phyloP scores from a whole-genome alignment of 1,140 invertebrate species.

The Drosophila albomicans region DNA sequence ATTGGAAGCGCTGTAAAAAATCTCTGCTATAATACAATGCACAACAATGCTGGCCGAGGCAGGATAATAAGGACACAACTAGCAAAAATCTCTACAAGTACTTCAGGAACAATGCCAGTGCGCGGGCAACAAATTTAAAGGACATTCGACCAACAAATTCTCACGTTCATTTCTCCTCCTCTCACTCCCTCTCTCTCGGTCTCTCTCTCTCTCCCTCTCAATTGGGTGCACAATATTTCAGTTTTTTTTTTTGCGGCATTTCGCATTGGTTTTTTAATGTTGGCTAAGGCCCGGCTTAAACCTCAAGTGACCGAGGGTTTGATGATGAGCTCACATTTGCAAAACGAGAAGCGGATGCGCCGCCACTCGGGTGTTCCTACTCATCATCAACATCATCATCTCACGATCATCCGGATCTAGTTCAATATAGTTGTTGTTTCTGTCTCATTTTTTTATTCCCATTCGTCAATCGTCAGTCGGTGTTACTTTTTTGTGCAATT shows the following conservation, averaged over 20 bases:
- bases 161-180: conserved; percentile 59
- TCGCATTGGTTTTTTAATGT: conserved; percentile 63
- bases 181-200: not conserved
- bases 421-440: conserved; percentile 57
- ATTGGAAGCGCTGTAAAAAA: conserved; percentile 55
- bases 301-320: conserved; percentile 81
- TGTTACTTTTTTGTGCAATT: conserved; percentile 68
- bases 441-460: conserved; percentile 4
- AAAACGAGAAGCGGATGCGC: conserved; percentile 75
- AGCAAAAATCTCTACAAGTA: conserved; percentile 76
- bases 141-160: conserved; percentile 72
- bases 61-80: conserved; percentile 81
- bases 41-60: conserved; percentile 51
- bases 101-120: conserved; percentile 60
- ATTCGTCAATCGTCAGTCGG: conserved; percentile 51
- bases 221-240: conserved; percentile 39
- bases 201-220: conserved; percentile 7
- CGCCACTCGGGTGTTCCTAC: conserved; percentile 72
- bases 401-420: conserved; percentile 80
- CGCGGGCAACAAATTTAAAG: conserved; percentile 65
- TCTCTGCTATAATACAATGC: conserved; percentile 24
- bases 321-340: conserved; percentile 73
- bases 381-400: conserved; percentile 62
- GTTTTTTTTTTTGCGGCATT: conserved; percentile 60
- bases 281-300: conserved; percentile 67